A percentile compares a stretch with the other conserved stretches of the same genome.
These are phyloP conservation scores for Ptilonorhynchus violaceus DNA, from an alignment of 2,113 vertebrate genomes.

Conservation along the genomic window DNA sequence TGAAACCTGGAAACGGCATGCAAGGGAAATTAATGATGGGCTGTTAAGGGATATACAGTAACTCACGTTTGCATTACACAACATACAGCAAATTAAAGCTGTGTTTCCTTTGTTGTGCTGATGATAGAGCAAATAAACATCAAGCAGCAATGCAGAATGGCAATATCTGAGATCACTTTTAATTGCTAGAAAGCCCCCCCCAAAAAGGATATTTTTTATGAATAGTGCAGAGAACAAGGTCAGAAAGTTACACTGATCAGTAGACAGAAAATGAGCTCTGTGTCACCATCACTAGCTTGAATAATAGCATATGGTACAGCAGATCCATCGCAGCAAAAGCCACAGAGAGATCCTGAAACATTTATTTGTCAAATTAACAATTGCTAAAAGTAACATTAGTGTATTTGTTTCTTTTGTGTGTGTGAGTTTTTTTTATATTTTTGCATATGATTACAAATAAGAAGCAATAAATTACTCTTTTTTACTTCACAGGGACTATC, in stretches of 20 bases:
- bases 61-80: constrained; percentile 36
- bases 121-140: constrained; percentile 3
- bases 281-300: not conserved
- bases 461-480: not conserved
- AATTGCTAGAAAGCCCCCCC: not conserved
- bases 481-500: not conserved
- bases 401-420: not conserved
- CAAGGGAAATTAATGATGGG: constrained; percentile 36
- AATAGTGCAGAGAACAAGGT: not conserved
- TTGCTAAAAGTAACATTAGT: not conserved
- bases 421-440: not conserved
- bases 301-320: constrained; percentile 19
- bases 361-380: constrained; percentile 45
- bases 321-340: constrained; percentile 19
- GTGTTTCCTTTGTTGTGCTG: constrained; percentile 2
- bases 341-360: not conserved
- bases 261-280: not conserved
- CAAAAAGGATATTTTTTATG: not conserved
- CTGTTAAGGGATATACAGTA: constrained; percentile 55
- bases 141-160: not conserved
- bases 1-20: constrained; percentile 4
- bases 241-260: not conserved
- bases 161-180: not conserved
- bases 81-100: constrained; percentile 31
- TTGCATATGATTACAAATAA: not conserved